Evolutionary conservation across 2,113 vertebrate species (phyloP), one percentile per base, ranked within the genome.

Genomic region (Scartelaos histophorus): DNA sequence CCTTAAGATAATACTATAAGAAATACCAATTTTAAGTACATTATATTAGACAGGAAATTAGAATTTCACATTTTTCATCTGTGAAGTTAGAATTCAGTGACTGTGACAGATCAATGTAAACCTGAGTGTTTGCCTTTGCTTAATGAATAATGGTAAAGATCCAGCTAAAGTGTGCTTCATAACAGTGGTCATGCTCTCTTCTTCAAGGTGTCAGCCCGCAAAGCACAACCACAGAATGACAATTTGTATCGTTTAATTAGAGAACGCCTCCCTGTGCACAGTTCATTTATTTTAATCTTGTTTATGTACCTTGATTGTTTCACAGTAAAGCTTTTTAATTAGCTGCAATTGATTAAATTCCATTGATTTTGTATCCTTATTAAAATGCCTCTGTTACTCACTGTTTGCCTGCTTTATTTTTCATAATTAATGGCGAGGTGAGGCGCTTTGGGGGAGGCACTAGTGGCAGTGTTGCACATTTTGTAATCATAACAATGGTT

Each of bases 191-290:
- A 69, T 57, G 25, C 76, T 68, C 68, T 80, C 73, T 80, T 80
- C 69, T 76, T 82, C 70, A 75, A 83, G 75, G 80, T 83, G 88
- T 86, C 75, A 88, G 76, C 87, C 82, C 82, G 87, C 69, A 77
- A 56, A 64, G 47, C 71, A 77, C 84, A 65, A 78, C 69, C 71
- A 70, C 70, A 56, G 87, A 90, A 91, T 91, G 88, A 90, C 83
- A 91, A 93, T 93, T 91, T 93, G 85, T 81, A 85, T 89, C 60
- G 83, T 93, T 91, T 91, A 92, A 93, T 94, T 89, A 92, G 76
- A 74, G 78, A 84, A 54, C 4, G 81, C 78, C 81, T 86, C 86
- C 90, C 83, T 74, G 70, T 85, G 86, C 86, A 58, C 67, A 83
- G 76, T 90, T 89, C 90, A 93, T 93, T 92, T 89, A 85, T 93